Percentiles rank a stretch among this genome's conserved stretches.
phyloP scores from a whole-genome alignment of 2,797 vertebrate species.

The Sebastes miniatus region DNA sequence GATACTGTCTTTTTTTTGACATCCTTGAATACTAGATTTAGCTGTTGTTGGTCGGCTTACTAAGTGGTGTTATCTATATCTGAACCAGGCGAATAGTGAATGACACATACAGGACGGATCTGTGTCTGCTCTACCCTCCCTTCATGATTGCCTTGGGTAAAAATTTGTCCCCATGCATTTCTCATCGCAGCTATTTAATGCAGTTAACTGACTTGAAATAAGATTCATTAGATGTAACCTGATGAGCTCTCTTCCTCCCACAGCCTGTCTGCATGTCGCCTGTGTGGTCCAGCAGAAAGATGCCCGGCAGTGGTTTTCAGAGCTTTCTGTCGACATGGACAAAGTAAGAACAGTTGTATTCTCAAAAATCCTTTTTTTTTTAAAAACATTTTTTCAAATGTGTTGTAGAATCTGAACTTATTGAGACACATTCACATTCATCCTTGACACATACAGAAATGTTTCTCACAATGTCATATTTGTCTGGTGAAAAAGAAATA shows the following conservation, averaged over 20 bases:
- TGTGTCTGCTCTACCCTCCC: conserved; percentile 98
- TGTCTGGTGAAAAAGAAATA: neutral
- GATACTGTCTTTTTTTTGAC: neutral
- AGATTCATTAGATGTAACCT: conserved; percentile 9
- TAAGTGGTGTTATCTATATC: conserved; percentile 5
- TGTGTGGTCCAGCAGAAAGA: conserved; percentile 99
- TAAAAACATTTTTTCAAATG: too few species aligned
- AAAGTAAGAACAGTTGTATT: conserved; percentile 84
- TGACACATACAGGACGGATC: conserved; percentile 98
- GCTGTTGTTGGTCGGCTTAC: neutral
- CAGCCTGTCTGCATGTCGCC: conserved; percentile 97
- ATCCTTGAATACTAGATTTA: neutral
- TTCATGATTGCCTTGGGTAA: conserved; percentile 99
- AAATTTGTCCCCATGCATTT: conserved; percentile 47
- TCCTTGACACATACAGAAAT: neutral
- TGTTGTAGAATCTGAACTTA: neutral
- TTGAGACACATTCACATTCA: neutral
- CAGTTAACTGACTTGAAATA: conserved; percentile 15
- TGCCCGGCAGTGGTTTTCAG: conserved; percentile 98
- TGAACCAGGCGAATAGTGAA: conserved; percentile 96
- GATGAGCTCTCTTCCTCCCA: conserved; percentile 10
- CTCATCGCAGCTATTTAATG: conserved; percentile 10
- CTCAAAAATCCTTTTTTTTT: neutral
- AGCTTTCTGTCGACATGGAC: conserved; percentile 99
- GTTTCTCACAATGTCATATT: neutral